Evolutionary conservation across 92 coral and sea anemone species (phyloP).

Genomic region (Desmophyllum pertusum): DNA sequence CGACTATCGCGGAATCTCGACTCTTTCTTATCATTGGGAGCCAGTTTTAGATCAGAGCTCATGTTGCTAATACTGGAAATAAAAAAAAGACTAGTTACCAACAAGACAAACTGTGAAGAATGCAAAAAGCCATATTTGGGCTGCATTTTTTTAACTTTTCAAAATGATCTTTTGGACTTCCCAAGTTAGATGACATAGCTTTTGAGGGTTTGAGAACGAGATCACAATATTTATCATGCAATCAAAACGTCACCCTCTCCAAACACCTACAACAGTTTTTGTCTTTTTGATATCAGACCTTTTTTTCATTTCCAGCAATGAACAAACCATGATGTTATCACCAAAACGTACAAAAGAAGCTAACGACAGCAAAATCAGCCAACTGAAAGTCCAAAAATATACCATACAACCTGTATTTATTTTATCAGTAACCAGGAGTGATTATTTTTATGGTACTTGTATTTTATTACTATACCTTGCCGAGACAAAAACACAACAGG

Average conservation of each 20-base stretch:
- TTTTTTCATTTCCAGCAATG: constrained; percentile 44
- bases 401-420: background rate
- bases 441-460: background rate
- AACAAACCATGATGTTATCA: background rate
- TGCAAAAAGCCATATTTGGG: background rate
- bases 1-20: constrained; percentile 40
- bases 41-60: constrained; percentile 42
- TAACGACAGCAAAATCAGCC: background rate
- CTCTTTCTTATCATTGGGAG: constrained; percentile 39
- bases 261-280: background rate
- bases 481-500: background rate
- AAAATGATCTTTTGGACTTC: constrained; percentile 20
- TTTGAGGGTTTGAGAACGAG: background rate
- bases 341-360: background rate
- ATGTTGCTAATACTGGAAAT: constrained; percentile 48
- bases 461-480: background rate
- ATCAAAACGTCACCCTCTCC: background rate
- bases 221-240: background rate
- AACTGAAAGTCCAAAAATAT: constrained; percentile 26
- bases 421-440: background rate
- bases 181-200: constrained; percentile 1
- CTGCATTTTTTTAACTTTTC: background rate
- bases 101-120: constrained; percentile 27
- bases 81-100: constrained; percentile 36
- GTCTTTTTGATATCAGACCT: constrained; percentile 11